Evolutionary conservation across 2,113 vertebrate species (phyloP).

Genomic region (Saguinus midas): DNA sequence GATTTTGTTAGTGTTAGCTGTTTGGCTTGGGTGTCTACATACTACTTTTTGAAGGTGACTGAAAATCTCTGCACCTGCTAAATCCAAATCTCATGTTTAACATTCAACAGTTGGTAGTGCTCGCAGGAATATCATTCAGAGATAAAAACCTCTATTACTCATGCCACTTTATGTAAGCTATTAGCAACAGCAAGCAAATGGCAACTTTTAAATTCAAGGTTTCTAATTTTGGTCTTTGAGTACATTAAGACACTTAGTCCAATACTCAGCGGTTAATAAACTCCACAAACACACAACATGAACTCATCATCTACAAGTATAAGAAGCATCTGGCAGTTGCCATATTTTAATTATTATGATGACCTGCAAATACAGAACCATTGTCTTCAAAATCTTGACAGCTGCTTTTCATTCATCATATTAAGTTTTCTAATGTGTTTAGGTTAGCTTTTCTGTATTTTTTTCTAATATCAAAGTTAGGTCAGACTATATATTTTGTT

Average conservation of each 20-base stretch:
- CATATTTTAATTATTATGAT: slow-evolving; percentile 31
- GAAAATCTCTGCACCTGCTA: slow-evolving; percentile 47
- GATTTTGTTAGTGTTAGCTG: slow-evolving; percentile 43
- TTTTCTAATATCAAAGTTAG: not conserved
- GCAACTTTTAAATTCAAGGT: not conserved
- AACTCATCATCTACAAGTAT: not conserved
- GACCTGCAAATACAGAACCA: not conserved
- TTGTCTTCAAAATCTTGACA: not conserved
- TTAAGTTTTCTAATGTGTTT: not conserved
- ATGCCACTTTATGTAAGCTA: not conserved
- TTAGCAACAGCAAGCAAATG: not conserved
- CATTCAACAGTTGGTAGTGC: slow-evolving; percentile 48
- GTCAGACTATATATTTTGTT: not conserved
- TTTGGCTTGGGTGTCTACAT: slow-evolving; percentile 27
- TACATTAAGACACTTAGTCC: not conserved
- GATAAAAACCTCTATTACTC: slow-evolving; percentile 22
- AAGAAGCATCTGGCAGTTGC: not conserved
- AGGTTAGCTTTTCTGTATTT: not conserved
- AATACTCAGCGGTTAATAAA: not conserved
- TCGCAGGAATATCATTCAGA: slow-evolving; percentile 27
- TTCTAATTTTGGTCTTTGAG: slow-evolving; percentile 12
- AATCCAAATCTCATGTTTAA: slow-evolving; percentile 55
- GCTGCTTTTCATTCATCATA: not conserved
- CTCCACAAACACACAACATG: not conserved
- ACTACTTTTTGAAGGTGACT: slow-evolving; percentile 44